Conservation (phyloP, 2,797 vertebrate species). For the Schizothorax lantsangensis region DNA sequence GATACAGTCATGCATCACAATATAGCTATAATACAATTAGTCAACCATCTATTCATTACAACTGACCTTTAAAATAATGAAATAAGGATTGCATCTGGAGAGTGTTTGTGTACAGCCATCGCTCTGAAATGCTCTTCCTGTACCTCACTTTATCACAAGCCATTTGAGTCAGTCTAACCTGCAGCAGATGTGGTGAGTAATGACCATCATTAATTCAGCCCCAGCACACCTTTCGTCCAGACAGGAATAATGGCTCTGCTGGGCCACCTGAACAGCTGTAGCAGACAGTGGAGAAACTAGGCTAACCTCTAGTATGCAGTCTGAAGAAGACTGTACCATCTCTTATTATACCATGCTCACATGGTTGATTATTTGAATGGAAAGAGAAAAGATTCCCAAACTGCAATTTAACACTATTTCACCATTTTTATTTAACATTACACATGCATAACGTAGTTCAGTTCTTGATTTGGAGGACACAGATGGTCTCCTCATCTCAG, state of each 20-base stretch:
- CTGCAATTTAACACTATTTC: background rate
- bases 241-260: conserved; percentile 56
- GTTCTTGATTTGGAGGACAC: background rate
- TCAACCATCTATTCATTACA: conserved; percentile 31
- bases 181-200: conserved; percentile 61
- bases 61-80: conserved; percentile 14
- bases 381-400: background rate
- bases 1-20: conserved; percentile 27
- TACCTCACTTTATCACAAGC: conserved; percentile 41
- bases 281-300: conserved; percentile 42
- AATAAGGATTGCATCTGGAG: conserved; percentile 1
- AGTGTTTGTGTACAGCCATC: background rate
- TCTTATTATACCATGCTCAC: background rate
- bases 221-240: conserved; percentile 51
- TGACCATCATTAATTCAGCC: conserved; percentile 60
- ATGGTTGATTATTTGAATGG: background rate
- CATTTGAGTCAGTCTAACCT: conserved; percentile 51
- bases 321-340: conserved; percentile 7
- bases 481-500: background rate
- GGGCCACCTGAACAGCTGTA: conserved; percentile 55
- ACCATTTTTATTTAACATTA: background rate
- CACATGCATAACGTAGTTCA: background rate
- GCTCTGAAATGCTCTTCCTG: conserved; percentile 13
- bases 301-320: conserved; percentile 34
- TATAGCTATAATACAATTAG: conserved; percentile 32